Conservation (phyloP, 2,113 vertebrate genomes). For the Indri indri region DNA sequence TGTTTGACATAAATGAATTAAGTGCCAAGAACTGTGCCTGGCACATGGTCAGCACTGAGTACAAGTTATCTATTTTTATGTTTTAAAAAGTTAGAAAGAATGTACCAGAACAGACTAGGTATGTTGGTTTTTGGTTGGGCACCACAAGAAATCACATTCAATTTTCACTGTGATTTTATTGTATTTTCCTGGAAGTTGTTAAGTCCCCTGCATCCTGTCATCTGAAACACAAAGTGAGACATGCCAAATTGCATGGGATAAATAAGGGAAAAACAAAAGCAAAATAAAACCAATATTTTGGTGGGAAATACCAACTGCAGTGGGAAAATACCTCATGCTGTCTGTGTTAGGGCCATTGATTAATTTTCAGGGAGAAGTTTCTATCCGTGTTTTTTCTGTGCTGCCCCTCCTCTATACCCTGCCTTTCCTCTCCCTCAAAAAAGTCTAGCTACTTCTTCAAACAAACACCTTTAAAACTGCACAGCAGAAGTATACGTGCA, state of each 20-base stretch:
- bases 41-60: neutral
- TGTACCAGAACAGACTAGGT: neutral
- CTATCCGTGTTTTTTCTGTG: neutral
- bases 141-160: constrained; percentile 32
- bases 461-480: neutral
- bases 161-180: constrained; percentile 50
- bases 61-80: neutral
- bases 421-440: neutral
- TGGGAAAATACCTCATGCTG: neutral
- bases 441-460: neutral
- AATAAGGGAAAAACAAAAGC: constrained; percentile 38
- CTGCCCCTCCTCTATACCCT: neutral
- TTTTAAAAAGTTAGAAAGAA: constrained; percentile 5
- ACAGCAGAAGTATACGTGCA: neutral
- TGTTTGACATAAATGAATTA: neutral
- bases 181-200: constrained; percentile 30
- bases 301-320: neutral
- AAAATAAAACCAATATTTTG: constrained; percentile 36
- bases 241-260: neutral
- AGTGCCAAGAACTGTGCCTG: neutral
- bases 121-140: neutral
- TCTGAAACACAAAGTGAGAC: neutral
- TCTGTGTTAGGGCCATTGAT: neutral
- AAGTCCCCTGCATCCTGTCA: neutral
- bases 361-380: neutral